Evolutionary conservation across 2,113 vertebrate genomes (phyloP).

Genomic region (Morone chrysops): DNA sequence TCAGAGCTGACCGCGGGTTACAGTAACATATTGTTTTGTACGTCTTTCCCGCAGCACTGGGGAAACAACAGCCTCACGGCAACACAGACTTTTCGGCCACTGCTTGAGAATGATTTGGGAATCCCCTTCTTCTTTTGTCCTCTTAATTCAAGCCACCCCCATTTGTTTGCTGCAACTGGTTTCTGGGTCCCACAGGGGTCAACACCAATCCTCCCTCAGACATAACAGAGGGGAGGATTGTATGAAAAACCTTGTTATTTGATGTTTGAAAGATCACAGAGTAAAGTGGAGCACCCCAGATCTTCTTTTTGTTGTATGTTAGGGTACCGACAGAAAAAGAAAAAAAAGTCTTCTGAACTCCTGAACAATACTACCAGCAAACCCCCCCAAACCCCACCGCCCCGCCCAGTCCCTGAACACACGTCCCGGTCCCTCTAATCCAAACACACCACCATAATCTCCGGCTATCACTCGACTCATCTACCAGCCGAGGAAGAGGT

Average conservation of each 20-base stretch:
- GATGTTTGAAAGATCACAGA: constrained; percentile 75
- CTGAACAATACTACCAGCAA: constrained; percentile 64
- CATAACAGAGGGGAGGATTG: constrained; percentile 69
- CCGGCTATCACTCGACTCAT: constrained; percentile 74
- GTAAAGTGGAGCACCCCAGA: constrained; percentile 46
- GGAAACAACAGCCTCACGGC: constrained; percentile 8
- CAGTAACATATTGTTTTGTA: constrained; percentile 47
- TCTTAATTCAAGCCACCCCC: constrained; percentile 44
- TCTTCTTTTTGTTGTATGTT: constrained; percentile 56
- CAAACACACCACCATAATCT: constrained; percentile 81
- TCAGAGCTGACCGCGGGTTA: constrained; percentile 52
- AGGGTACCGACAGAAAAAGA: constrained; percentile 36
- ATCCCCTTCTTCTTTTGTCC: constrained; percentile 52
- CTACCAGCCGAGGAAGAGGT: constrained; percentile 75
- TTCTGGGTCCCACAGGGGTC: constrained; percentile 60
- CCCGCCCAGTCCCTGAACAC: constrained; percentile 56
- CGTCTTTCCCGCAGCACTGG: neutral
- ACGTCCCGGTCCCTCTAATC: constrained; percentile 65
- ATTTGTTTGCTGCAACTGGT: constrained; percentile 53
- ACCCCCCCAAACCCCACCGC: neutral
- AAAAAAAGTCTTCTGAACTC: constrained; percentile 60
- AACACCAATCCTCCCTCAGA: constrained; percentile 62
- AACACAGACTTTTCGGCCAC: constrained; percentile 10
- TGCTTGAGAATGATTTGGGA: constrained; percentile 44
- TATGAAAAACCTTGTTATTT: constrained; percentile 56